A percentile compares a stretch with the other conserved stretches of the same genome.
Conservation (phyloP, 2,797 vertebrate species). For the Myotis vivesi region DNA sequence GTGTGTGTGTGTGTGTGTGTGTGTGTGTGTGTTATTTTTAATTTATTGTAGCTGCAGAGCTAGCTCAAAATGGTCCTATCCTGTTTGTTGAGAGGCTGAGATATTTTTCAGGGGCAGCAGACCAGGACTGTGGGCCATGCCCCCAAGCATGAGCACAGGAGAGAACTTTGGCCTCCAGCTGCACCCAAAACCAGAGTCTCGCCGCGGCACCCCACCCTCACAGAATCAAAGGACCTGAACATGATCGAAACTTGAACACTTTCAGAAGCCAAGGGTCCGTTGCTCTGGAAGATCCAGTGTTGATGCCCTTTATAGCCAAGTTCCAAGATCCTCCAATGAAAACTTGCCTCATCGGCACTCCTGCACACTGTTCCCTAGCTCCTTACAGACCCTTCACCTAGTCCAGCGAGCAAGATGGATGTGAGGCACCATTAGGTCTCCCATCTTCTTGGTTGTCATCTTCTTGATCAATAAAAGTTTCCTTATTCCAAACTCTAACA, state of each 20-base stretch:
- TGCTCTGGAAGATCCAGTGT: not conserved
- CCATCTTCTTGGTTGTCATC: not conserved
- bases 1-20: not conserved
- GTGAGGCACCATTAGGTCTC: not conserved
- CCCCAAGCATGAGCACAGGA: not conserved
- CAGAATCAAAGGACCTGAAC: not conserved
- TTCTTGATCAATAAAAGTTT: not conserved
- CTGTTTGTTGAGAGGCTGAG: not conserved
- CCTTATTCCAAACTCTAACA: not conserved
- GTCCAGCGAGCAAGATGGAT: not conserved
- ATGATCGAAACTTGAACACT: not conserved
- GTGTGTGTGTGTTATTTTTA: not conserved
- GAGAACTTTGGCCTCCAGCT: not conserved
- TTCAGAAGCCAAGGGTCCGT: not conserved
- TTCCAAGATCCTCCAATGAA: not conserved
- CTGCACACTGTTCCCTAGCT: not conserved
- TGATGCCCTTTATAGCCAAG: not conserved
- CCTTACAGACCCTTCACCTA: not conserved
- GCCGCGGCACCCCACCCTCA: accelerated
- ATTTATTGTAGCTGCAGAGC: not conserved
- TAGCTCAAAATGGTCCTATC: not conserved
- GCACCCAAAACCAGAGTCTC: not conserved
- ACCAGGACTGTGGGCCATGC: not conserved
- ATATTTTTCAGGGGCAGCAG: not conserved
- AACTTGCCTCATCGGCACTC: not conserved